Evolutionary conservation across 2,113 vertebrate species (phyloP).

Genomic region (Syngnathoides biaculeatus): DNA sequence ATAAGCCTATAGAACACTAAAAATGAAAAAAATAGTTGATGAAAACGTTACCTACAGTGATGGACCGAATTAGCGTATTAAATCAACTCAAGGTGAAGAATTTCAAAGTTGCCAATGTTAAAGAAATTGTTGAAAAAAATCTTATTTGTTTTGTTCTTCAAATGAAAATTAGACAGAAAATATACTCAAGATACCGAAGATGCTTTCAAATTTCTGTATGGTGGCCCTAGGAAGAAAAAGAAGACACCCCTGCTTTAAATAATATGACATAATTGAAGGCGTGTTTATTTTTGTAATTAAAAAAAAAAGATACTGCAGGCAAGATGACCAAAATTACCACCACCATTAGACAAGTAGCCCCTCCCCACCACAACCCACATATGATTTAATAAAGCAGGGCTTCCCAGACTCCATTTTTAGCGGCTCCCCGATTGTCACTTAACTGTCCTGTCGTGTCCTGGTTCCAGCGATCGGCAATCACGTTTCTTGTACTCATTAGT

Average conservation of each 20-base stretch:
- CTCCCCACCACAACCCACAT: background rate
- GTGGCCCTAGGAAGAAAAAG: background rate
- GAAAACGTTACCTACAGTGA: too few species aligned
- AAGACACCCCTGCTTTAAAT: background rate
- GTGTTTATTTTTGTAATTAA: slow-evolving; percentile 27
- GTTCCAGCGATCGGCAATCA: background rate
- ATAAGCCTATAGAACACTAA: too few species aligned
- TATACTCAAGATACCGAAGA: too few species aligned
- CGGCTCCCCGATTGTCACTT: background rate
- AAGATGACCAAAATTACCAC: slow-evolving; percentile 45
- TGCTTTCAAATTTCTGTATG: background rate
- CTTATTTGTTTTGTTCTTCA: too few species aligned
- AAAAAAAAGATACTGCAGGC: slow-evolving; percentile 40
- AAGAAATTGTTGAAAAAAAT: too few species aligned
- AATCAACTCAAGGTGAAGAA: too few species aligned
- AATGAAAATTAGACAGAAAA: too few species aligned
- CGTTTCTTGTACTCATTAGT: background rate
- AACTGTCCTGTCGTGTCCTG: background rate
- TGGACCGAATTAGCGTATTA: too few species aligned
- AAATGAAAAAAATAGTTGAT: too few species aligned
- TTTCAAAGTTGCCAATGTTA: too few species aligned
- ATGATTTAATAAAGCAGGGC: background rate
- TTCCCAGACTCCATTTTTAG: background rate
- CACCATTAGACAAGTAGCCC: slow-evolving; percentile 34
- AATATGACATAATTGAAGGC: slow-evolving; percentile 44